A percentile compares a stretch with the other conserved stretches of the same genome.
These are phyloP conservation scores for Syngnathoides biaculeatus DNA, from an alignment of 2,113 vertebrate genomes.

Conservation along the genomic window DNA sequence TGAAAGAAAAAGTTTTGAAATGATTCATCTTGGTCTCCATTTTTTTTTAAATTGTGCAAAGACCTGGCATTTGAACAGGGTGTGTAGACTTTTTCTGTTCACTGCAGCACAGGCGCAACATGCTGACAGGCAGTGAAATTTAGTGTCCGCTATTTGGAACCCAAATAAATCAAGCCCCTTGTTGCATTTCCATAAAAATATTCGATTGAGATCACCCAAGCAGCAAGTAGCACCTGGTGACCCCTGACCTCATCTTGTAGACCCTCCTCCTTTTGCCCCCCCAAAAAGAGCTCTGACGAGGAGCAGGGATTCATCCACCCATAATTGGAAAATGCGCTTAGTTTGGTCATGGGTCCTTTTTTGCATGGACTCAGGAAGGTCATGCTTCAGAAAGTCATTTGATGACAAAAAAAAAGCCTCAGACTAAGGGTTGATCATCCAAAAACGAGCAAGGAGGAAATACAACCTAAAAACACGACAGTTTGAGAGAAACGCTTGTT, in stretches of 20 bases:
- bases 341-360: background rate
- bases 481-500: background rate
- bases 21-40: no score
- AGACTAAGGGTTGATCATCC: background rate
- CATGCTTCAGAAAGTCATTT: background rate
- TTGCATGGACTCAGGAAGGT: background rate
- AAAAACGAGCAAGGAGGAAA: background rate
- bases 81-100: no score
- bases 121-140: no score
- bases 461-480: background rate
- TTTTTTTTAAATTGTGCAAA: no score
- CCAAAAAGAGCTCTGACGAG: background rate
- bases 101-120: no score
- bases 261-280: background rate
- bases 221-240: background rate
- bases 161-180: background rate
- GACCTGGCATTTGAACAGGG: no score
- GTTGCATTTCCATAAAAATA: background rate
- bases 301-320: background rate
- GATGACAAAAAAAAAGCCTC: conserved; percentile 1
- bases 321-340: background rate
- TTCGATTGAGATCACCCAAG: background rate
- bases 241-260: background rate
- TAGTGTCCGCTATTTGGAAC: background rate
- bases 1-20: no score